Evolutionary conservation across 2,113 vertebrate genomes (phyloP), one percentile per base, ranked within the genome.

Genomic region (Lycocorax pyrrhopterus): DNA sequence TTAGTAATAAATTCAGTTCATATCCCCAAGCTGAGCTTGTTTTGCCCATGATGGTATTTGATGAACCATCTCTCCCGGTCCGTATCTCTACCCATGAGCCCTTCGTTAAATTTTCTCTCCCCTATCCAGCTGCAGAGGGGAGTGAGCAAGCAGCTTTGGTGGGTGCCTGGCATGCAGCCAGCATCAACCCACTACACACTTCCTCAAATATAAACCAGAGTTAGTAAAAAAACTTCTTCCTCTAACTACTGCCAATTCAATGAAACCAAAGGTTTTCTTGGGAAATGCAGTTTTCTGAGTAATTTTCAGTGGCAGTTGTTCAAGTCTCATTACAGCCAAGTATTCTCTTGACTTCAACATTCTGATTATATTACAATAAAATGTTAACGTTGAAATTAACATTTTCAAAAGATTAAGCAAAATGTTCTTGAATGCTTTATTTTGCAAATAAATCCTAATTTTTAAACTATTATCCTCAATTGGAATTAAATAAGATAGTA

Each of bases 11-110:
- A 33, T 29, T 23, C 22, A 60, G 27, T 30, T 68, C 3, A 5
- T 27, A 37, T 33, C 12, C 53, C 33, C 33, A 52, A 23, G 37
- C 0, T 60, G 55, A 69, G 27, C 22, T 29, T 53, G 12, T 46
- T 60, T 52, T 53, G 8, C 46, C 22, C 6, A 0, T 52, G 14
- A 29, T 33, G 73, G 22, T 37, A 44, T 69, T 46, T 60, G 37
- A 22, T 35, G 18, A 77, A 37, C 0, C 0, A 52, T 87, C 35
- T 69, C 9, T 69, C 22, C 37, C 0, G 0, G 22, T 52, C 23
- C 10, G 4, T 44, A 44, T 68, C 51, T 77, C 55, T 69, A 29
- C 37, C 46, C 73, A 18, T 22, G 15, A 68, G 8, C 44, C 53
- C 44, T 33, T 86, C 0, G 0, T 52, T 60, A 69, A 52, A 69